phyloP scores from a whole-genome alignment of 2,888 invertebrate genomes.

The Cybosia mesomella region DNA sequence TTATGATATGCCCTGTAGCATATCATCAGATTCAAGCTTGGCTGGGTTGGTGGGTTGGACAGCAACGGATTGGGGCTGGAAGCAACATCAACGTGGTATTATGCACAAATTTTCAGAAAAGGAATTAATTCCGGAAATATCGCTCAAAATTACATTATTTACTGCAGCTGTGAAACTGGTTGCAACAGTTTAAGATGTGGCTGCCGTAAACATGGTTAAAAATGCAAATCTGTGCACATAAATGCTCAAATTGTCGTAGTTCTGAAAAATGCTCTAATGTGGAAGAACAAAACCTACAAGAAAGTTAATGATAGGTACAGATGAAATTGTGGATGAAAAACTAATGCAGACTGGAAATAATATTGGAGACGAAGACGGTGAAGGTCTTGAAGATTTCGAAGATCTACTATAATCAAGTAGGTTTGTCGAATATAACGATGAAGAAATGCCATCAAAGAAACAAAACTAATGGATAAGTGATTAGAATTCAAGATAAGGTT shows the following conservation, averaged over 20 bases:
- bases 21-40: constrained; percentile 37
- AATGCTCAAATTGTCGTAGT: constrained; percentile 38
- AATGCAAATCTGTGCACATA: constrained; percentile 44
- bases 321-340: constrained; percentile 16
- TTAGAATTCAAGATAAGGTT: constrained; percentile 42
- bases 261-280: constrained; percentile 35
- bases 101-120: too few species aligned
- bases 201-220: too few species aligned
- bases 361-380: constrained; percentile 34
- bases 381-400: constrained; percentile 41
- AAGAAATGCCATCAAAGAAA: constrained; percentile 45
- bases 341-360: constrained; percentile 40
- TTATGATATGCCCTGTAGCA: too few species aligned
- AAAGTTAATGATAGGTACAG: constrained; percentile 37
- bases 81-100: too few species aligned
- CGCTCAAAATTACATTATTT: too few species aligned
- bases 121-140: too few species aligned
- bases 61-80: too few species aligned
- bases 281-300: constrained; percentile 34
- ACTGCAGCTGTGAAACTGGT: constrained; percentile 47
- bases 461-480: constrained; percentile 46
- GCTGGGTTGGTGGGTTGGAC: too few species aligned
- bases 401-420: constrained; percentile 41
- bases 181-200: constrained; percentile 45
- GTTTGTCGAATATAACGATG: constrained; percentile 45